Conservation (phyloP, 2,888 invertebrate genomes). For the Steinernema scapterisci region DNA sequence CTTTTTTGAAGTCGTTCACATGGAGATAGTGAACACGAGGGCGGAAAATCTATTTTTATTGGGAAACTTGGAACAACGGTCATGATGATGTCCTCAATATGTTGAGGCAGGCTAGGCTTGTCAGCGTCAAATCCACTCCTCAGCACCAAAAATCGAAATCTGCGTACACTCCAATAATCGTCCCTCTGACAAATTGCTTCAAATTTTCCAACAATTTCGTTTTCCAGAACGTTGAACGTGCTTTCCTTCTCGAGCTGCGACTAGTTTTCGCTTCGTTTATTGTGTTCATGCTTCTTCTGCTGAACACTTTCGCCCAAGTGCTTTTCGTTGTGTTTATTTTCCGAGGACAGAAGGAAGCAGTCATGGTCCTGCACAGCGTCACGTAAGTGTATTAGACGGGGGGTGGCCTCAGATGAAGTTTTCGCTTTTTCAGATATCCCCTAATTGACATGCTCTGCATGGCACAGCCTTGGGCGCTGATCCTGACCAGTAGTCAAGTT, state of each 20-base stretch:
- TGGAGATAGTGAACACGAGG: too few relatives aligned
- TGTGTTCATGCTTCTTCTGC: conserved; percentile 26
- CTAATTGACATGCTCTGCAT: conserved; percentile 26
- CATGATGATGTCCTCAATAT: too few relatives aligned
- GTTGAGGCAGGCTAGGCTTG: too few relatives aligned
- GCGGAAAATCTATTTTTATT: too few relatives aligned
- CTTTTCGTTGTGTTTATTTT: conserved; percentile 21
- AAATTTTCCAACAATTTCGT: not conserved
- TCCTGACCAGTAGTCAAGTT: conserved; percentile 11
- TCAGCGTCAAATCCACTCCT: too few relatives aligned
- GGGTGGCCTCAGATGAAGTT: not conserved
- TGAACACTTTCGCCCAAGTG: conserved; percentile 29
- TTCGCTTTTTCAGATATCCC: conserved; percentile 8
- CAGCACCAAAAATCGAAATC: too few relatives aligned
- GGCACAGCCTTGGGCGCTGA: conserved; percentile 19
- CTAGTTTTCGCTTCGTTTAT: conserved; percentile 29
- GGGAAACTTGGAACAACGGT: too few relatives aligned
- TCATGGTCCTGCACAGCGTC: conserved; percentile 24
- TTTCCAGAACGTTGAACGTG: conserved; percentile 8
- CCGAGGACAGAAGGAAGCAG: conserved; percentile 15
- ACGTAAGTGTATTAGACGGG: conserved; percentile 9
- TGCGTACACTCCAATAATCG: too few relatives aligned
- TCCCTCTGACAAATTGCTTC: too few relatives aligned
- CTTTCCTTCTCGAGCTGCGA: conserved; percentile 17
- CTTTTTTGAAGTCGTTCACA: too few relatives aligned